A percentile compares a stretch with the other conserved stretches of the same genome.
Evolutionary conservation across 1,140 invertebrate genomes (phyloP).

Genomic region (Drosophila azteca): DNA sequence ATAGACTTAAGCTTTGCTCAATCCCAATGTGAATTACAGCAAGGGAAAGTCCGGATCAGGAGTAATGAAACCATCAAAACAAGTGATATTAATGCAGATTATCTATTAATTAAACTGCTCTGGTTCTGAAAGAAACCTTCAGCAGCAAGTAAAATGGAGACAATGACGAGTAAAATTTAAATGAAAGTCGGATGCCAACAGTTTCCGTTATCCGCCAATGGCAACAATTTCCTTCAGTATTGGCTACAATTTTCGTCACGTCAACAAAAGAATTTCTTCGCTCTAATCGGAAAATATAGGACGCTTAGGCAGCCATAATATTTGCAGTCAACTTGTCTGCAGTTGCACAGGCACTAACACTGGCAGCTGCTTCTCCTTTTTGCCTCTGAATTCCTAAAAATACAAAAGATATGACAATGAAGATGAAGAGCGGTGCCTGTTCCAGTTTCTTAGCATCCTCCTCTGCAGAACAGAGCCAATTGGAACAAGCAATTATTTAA

Average conservation of each 20-base stretch:
- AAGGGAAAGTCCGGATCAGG: constrained; percentile 10
- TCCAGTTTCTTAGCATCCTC: constrained; percentile 9
- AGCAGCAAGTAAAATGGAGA: not conserved
- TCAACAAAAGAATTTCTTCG: constrained; percentile 45
- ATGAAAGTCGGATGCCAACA: constrained; percentile 19
- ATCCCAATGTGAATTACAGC: constrained; percentile 8
- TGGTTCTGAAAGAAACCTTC: constrained; percentile 7
- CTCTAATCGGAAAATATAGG: constrained; percentile 32
- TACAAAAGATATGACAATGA: constrained; percentile 59
- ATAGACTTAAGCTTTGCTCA: constrained; percentile 45
- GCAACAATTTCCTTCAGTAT: constrained; percentile 38
- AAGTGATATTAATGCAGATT: constrained; percentile 56
- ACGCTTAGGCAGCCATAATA: constrained; percentile 34
- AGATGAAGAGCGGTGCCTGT: constrained; percentile 28
- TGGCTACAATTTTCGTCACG: constrained; percentile 54
- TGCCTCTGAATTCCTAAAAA: constrained; percentile 52
- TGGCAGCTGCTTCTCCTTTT: constrained; percentile 11
- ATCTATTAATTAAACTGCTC: constrained; percentile 57
- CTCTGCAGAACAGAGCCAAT: constrained; percentile 47
- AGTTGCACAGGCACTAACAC: constrained; percentile 19
- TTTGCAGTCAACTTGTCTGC: constrained; percentile 62
- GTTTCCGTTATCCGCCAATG: constrained; percentile 8
- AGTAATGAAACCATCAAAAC: constrained; percentile 1
- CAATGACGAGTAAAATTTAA: constrained; percentile 3
- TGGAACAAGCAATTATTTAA: constrained; percentile 60